Percentiles rank a stretch among this genome's conserved stretches.
These are phyloP conservation scores for Petrocephalus zakoni DNA, from an alignment of 2,113 vertebrate species.

Conservation along the genomic window DNA sequence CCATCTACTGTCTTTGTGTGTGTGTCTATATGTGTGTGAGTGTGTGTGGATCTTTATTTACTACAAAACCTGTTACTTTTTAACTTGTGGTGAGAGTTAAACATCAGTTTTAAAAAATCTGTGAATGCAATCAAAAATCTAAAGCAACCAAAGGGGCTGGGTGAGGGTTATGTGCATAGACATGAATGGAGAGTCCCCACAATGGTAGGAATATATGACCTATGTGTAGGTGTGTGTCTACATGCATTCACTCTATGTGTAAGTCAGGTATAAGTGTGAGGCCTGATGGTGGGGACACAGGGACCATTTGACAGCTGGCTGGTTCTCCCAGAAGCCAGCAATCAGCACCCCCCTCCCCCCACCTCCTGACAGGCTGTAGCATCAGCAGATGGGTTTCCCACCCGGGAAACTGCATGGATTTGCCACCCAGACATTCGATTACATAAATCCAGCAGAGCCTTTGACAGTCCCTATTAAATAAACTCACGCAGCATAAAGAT, in stretches of 20 bases:
- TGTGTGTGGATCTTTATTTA: neutral
- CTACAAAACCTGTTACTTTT: neutral
- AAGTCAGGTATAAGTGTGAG: neutral
- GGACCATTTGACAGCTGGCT: neutral
- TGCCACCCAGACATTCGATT: slow-evolving; percentile 26
- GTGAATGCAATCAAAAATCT: neutral
- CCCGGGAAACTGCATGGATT: slow-evolving; percentile 35
- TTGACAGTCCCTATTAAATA: slow-evolving; percentile 37
- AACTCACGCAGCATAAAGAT: slow-evolving; percentile 31
- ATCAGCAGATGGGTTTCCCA: slow-evolving; percentile 37
- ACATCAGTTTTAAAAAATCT: neutral
- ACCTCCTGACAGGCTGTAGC: neutral
- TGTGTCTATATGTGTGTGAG: too few species aligned
- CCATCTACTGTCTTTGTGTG: neutral
- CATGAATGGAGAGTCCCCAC: neutral
- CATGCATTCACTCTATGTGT: neutral
- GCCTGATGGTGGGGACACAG: neutral
- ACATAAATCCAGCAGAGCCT: slow-evolving; percentile 40
- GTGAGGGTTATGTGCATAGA: neutral
- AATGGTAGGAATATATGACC: neutral
- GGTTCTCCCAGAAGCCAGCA: neutral
- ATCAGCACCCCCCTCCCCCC: neutral
- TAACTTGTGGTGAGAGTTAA: neutral
- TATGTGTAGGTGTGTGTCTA: neutral
- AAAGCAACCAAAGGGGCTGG: neutral